phyloP scores from a whole-genome alignment of 2,797 vertebrate genomes.

The Gadopsis marmoratus region DNA sequence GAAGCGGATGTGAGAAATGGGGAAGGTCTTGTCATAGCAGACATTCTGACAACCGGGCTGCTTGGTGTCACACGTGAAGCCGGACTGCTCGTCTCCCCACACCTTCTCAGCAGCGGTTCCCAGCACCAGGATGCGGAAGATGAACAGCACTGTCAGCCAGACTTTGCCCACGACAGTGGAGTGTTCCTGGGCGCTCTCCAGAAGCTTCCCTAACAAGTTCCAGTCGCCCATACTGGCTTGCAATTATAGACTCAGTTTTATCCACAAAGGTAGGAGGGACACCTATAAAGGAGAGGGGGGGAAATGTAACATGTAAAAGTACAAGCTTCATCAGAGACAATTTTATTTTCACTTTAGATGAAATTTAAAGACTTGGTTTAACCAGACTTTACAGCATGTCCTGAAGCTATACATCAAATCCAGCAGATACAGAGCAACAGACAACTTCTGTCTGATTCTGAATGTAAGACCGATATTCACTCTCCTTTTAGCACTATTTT shows the following conservation, averaged over 20 bases:
- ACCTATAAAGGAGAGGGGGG: slow-evolving; percentile 46
- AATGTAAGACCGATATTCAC: not conserved
- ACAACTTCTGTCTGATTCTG: not conserved
- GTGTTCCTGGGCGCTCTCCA: slow-evolving; percentile 92
- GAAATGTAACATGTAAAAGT: not conserved
- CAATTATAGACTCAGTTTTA: slow-evolving; percentile 46
- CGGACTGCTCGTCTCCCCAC: slow-evolving; percentile 91
- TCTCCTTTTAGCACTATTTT: not conserved
- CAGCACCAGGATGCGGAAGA: slow-evolving; percentile 91
- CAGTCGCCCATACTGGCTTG: slow-evolving; percentile 89
- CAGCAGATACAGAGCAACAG: no score
- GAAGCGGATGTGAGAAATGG: slow-evolving; percentile 93
- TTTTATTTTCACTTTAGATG: not conserved
- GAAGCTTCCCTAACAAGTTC: slow-evolving; percentile 89
- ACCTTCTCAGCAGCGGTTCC: slow-evolving; percentile 90
- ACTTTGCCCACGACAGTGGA: slow-evolving; percentile 93
- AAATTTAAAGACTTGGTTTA: not conserved
- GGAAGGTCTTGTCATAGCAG: slow-evolving; percentile 93
- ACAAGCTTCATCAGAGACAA: not conserved
- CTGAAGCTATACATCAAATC: not conserved
- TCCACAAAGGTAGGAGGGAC: slow-evolving; percentile 50
- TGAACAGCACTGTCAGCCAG: slow-evolving; percentile 91
- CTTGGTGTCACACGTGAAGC: slow-evolving; percentile 92
- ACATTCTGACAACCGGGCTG: slow-evolving; percentile 93
- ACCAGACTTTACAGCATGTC: not conserved